phyloP scores from a whole-genome alignment of 2,797 vertebrate species.

The Ibycter americanus region DNA sequence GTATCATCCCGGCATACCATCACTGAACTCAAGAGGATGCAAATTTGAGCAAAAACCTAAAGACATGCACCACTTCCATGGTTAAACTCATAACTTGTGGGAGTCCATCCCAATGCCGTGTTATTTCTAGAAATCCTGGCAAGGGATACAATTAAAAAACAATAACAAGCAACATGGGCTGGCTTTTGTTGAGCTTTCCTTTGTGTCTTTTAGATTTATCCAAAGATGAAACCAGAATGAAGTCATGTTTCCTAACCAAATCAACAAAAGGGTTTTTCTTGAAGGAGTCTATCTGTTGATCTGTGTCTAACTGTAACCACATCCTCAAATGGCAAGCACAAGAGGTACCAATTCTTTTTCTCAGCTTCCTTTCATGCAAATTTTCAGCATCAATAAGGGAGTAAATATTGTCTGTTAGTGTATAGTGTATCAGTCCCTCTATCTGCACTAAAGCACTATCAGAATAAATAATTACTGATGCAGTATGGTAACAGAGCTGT shows the following conservation, averaged over 20 bases:
- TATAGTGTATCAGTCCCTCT: not conserved
- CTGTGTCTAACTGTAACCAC: not conserved
- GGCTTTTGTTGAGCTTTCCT: not conserved
- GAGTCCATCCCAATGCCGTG: not conserved
- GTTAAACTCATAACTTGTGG: not conserved
- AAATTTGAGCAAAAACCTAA: not conserved
- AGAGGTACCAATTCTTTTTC: not conserved
- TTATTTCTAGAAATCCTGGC: not conserved
- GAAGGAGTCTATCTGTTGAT: not conserved
- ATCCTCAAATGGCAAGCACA: not conserved
- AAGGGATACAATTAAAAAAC: not conserved
- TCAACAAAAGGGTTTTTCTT: not conserved
- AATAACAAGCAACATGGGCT: not conserved
- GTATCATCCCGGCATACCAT: not conserved
- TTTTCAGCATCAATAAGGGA: not conserved
- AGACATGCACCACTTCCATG: not conserved
- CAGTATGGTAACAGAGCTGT: not conserved
- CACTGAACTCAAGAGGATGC: not conserved
- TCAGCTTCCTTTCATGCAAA: not conserved
- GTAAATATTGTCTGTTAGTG: not conserved
- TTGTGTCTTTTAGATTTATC: not conserved
- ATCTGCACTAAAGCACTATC: not conserved
- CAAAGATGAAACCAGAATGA: not conserved
- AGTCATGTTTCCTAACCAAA: not conserved
- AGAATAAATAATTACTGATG: constrained; percentile 18